Evolutionary conservation across 2,888 invertebrate species (phyloP).

Genomic region (Conomelus anceps): DNA sequence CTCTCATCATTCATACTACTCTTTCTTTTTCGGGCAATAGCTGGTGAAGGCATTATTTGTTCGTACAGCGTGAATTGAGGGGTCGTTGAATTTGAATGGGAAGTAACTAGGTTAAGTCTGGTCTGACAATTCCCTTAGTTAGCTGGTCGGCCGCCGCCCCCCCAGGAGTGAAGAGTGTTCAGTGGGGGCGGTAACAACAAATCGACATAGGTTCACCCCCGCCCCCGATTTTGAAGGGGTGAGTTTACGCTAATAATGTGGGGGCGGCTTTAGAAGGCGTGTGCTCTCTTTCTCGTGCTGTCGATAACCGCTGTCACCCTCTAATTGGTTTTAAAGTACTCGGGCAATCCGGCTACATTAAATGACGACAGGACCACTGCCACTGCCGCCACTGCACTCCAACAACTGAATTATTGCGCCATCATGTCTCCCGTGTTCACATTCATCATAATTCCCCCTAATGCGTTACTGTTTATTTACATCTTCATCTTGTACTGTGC

Average conservation of each 20-base stretch:
- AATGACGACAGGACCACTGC: neutral
- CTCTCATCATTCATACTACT: too few relatives aligned
- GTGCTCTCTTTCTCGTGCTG: neutral
- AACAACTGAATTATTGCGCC: neutral
- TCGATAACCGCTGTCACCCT: neutral
- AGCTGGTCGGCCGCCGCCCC: neutral
- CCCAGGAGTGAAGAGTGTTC: neutral
- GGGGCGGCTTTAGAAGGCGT: neutral
- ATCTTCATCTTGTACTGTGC: neutral
- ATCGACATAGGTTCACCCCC: constrained; percentile 7
- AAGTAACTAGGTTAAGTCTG: constrained; percentile 5
- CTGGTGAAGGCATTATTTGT: neutral
- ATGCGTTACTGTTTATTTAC: constrained; percentile 14
- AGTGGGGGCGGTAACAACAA: neutral
- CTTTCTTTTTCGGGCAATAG: neutral
- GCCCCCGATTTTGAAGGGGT: too few relatives aligned
- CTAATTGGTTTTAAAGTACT: constrained; percentile 33
- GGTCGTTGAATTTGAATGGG: neutral
- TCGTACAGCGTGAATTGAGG: neutral
- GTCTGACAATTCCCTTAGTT: constrained; percentile 15
- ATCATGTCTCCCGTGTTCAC: neutral
- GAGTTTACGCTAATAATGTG: neutral
- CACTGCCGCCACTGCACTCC: neutral
- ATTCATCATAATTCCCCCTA: constrained; percentile 16
- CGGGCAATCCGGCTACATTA: neutral